Evolutionary conservation across 1,140 invertebrate genomes (phyloP), one percentile per base, ranked within the genome.

Genomic region (Brachionus manjavacas): DNA sequence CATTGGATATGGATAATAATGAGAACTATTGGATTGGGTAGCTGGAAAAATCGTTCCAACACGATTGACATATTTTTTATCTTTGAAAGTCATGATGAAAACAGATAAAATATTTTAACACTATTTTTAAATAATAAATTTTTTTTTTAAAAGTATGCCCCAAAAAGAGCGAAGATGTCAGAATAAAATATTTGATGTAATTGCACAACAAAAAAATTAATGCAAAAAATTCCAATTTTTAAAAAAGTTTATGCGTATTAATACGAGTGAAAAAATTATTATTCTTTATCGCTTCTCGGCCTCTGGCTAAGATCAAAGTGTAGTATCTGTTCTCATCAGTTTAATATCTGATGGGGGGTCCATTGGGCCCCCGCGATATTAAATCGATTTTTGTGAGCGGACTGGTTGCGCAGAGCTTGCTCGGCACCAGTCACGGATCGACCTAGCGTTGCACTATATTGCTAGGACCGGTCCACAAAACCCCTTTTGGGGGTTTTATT

Each of bases 311-410:
- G 70, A 74, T 74, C 70, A 74, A 74, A 74, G 70, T 74, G 70
- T 74, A 74, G 70, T 74, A 74, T 74, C 70, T 74, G 70, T 74
- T 74, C 70, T 74, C 70, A 74, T 74, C 70, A 74, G 70, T 74
- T 74, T 74, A 74, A 74, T 74, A 74, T 74, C 70, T 74, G 70
- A 74, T 74, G 70, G 70, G 70, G 70, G 39, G 23, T 74, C 70
- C 70, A 74, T 74, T 20, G 70, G 70, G 70, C 23, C 39, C 70
- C 70, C 70, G 70, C 70, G 70, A 74, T 74, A 74, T 74, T 74
- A 74, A 74, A 74, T 43, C 41, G 70, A 74, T 74, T 74, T 74
- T 74, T 74, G 70, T 74, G 70, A 74, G 20, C 70, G 70, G 70
- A 74, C 70, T 74, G 70, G 70, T 74, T 74, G 70, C 70, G 70